A percentile compares a stretch with the other conserved stretches of the same genome.
Conservation (phyloP, 2,888 invertebrate genomes). For the Gymnoscelis rufifasciata region DNA sequence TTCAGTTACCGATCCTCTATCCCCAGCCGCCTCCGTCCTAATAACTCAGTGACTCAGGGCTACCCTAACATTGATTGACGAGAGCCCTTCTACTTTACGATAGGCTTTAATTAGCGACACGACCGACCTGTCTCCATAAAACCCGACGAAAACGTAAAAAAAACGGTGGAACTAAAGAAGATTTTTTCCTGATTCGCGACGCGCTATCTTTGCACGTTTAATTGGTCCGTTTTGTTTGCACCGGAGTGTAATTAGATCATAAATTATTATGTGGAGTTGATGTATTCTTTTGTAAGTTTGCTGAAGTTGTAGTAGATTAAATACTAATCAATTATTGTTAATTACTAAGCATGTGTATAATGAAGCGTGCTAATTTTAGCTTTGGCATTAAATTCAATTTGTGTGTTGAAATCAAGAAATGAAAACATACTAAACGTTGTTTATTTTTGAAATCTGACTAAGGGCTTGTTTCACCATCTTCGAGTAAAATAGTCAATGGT, state of each 20-base stretch:
- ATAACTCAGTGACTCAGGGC: constrained; percentile 51
- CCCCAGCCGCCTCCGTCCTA: constrained; percentile 35
- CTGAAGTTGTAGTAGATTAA: too few relatives aligned
- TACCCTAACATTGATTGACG: constrained; percentile 66
- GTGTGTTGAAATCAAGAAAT: too few relatives aligned
- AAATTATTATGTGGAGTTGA: too few relatives aligned
- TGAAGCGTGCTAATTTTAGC: too few relatives aligned
- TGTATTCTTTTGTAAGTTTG: too few relatives aligned
- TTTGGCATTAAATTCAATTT: too few relatives aligned
- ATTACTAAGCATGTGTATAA: too few relatives aligned
- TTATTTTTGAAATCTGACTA: too few relatives aligned
- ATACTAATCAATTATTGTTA: too few relatives aligned
- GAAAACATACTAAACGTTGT: too few relatives aligned
- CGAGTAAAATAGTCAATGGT: too few relatives aligned
- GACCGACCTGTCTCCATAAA: constrained; percentile 53
- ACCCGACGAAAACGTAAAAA: constrained; percentile 27
- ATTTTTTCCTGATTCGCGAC: constrained; percentile 16
- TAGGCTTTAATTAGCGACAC: constrained; percentile 66
- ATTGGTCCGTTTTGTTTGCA: constrained; percentile 17
- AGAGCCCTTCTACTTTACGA: constrained; percentile 60
- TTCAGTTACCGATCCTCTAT: not conserved
- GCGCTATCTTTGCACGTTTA: constrained; percentile 18
- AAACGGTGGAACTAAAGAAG: constrained; percentile 11
- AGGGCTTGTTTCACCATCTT: too few relatives aligned
- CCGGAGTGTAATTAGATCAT: constrained; percentile 18